Evolutionary conservation across 2,797 vertebrate species (phyloP), one percentile per base, ranked within the genome.

Genomic region (Mallotus villosus): DNA sequence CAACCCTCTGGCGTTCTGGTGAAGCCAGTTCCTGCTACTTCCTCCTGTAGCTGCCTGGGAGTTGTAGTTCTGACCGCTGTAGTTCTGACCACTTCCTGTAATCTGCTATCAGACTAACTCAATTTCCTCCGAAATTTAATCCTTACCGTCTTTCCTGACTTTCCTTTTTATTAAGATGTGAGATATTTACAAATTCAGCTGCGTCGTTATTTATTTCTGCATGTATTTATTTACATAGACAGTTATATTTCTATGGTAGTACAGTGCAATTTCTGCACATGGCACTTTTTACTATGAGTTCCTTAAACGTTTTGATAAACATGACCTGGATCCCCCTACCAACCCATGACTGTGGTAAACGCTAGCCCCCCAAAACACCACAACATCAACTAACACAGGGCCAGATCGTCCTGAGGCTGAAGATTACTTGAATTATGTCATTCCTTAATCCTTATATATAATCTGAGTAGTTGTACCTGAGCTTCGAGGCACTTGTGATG

Each of bases 191-290:
- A 84, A 89, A 90, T 92, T 90, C 89, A 91, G 91, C 87, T 87
- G 82, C 81, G 84, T 82, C 82, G 82, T 83, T 88, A 91, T 92
- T 94, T 92, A 90, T 92, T 91, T 90, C 78, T 84, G 90, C 87
- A 85, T 90, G 87, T 91, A 92, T 93, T 92, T 93, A 93, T 93
- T 92, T 87, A 91, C 80, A 92, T 91, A 92, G 85, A 89, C 88
- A 80, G 88, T 91, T 92, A 92, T 92, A 91, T 92, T 93, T 93
- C 87, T 93, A 89, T 91, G 85, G 82, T 90, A 86, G 84, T 91
- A 87, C 74, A 83, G 90, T 93, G 88, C 90, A 93, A 92, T 93
- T 90, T 92, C 88, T 92, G 93, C 92, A 93, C 90, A 88, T 76
- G 81, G 92, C 93, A 94, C 93, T 93, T 93, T 93, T 88, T 87